Base-by-base conservation (phyloP, 2,888 invertebrate species). In the Deladenus siricidicola region DNA sequence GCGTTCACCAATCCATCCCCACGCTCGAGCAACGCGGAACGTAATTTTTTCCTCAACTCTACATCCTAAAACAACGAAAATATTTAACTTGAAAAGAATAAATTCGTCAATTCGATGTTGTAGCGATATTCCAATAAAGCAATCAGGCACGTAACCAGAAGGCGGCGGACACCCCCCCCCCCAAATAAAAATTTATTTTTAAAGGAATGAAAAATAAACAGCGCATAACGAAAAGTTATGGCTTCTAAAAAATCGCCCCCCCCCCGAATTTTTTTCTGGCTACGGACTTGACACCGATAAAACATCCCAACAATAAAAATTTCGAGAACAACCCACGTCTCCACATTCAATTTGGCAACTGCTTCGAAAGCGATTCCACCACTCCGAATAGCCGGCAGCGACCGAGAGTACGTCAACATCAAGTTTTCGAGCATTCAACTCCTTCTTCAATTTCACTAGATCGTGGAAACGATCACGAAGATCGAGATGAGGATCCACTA, bases 401-500 rank as follows among this genome's bases (percentile, higher is more conserved):
- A 39, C 2, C 14, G 6, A 4, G n/a, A 34, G 53, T 1, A 53
- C 39, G 39, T 71, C 66, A 2, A 68, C 42, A n/a, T 63, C 57
- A 10, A 65, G 8, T 19, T 64, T 60, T 39, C 72, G 39, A 3
- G 59, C 63, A 30, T 67, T 66, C 23, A 73, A 26, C 8, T 67
- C 63, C 4, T 42, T 24, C 56, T 64, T 56, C 55, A 72, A 56
- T 3, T 57, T 42, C 4, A 65, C 64, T 2, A 42, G 26, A 3
- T 67, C 52, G 26, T 65, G 62, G 54, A 70, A 70, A 0, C 66
- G 28, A 21, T 21, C 52, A 39, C 72, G 64, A 29, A 69, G 58
- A 62, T 74, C 73, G 6, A 74, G 66, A 4, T 58, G 48, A 3
- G 74, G 74, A 58, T 74, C 74, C 0, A 74, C 74, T 8, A 74